phyloP scores from a whole-genome alignment of 2,888 invertebrate species.

The Punctoribates punctum region DNA sequence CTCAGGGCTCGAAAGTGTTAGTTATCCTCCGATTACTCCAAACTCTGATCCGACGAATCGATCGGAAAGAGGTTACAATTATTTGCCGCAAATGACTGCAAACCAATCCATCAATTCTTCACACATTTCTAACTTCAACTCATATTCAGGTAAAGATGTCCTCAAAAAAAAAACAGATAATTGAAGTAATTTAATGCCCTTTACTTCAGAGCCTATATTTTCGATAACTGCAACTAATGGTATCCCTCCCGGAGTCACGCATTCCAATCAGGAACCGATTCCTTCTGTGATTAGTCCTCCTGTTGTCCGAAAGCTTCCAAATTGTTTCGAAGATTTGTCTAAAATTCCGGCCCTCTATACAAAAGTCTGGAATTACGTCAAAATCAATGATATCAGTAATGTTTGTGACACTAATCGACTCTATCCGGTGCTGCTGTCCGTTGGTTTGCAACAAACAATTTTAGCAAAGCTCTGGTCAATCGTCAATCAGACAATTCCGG shows the following conservation, averaged over 20 bases:
- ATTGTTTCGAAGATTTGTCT: slow-evolving; percentile 20
- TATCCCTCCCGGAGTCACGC: too few relatives aligned
- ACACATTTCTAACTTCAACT: neutral
- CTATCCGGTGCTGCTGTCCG: slow-evolving; percentile 56
- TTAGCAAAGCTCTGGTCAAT: slow-evolving; percentile 57
- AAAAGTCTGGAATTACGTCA: slow-evolving; percentile 34
- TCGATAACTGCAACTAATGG: too few relatives aligned
- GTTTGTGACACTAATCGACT: slow-evolving; percentile 52
- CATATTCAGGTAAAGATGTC: too few relatives aligned
- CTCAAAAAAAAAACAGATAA: too few relatives aligned
- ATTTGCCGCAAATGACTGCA: neutral
- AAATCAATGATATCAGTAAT: slow-evolving; percentile 47
- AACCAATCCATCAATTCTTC: neutral
- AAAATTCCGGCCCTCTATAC: slow-evolving; percentile 30
- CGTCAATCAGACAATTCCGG: slow-evolving; percentile 55
- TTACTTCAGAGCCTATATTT: too few relatives aligned
- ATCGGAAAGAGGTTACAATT: neutral
- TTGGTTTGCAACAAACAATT: slow-evolving; percentile 54
- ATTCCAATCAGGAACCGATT: too few relatives aligned
- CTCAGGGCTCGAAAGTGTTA: too few relatives aligned
- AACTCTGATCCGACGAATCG: neutral
- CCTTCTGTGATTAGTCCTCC: too few relatives aligned
- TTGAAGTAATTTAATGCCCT: too few relatives aligned
- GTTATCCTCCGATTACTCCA: too few relatives aligned
- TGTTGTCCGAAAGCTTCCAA: neutral